Conservation (phyloP, 2,888 invertebrate species). For the Liodrosophila aerea region DNA sequence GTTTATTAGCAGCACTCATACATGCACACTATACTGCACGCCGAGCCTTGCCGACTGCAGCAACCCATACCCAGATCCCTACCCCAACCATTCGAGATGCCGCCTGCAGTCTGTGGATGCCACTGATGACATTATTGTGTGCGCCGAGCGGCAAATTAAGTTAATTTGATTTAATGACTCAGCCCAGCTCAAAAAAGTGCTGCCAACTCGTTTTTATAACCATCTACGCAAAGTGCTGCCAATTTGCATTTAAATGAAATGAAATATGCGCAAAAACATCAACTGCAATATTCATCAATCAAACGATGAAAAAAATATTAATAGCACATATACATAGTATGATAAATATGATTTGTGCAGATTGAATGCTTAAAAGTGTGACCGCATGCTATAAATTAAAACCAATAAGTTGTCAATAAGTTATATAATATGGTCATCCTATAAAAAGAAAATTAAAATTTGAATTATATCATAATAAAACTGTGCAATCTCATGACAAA, state of each 20-base stretch:
- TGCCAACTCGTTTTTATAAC: constrained; percentile 26
- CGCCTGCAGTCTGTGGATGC: constrained; percentile 4
- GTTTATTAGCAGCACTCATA: constrained; percentile 73
- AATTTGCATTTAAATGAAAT: neutral
- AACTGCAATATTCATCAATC: neutral
- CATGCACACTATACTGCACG: constrained; percentile 46
- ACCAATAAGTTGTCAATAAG: too few relatives aligned
- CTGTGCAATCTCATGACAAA: neutral
- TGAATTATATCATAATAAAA: too few relatives aligned
- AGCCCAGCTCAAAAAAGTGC: constrained; percentile 8
- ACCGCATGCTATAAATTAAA: too few relatives aligned
- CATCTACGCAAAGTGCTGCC: constrained; percentile 22
- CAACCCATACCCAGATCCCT: neutral
- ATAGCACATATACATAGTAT: neutral
- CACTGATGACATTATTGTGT: constrained; percentile 69
- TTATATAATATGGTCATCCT: too few relatives aligned
- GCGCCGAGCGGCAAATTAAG: constrained; percentile 59
- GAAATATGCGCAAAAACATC: neutral
- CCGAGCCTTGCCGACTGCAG: constrained; percentile 2
- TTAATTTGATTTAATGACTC: constrained; percentile 67
- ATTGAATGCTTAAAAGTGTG: too few relatives aligned
- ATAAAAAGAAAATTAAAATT: too few relatives aligned
- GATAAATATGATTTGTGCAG: too few relatives aligned
- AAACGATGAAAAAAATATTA: neutral
- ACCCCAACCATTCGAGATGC: neutral